Percentiles rank a stretch among this genome's conserved stretches.
Evolutionary conservation across 2,888 invertebrate species (phyloP).

Genomic region (Linnaemya vulpina): DNA sequence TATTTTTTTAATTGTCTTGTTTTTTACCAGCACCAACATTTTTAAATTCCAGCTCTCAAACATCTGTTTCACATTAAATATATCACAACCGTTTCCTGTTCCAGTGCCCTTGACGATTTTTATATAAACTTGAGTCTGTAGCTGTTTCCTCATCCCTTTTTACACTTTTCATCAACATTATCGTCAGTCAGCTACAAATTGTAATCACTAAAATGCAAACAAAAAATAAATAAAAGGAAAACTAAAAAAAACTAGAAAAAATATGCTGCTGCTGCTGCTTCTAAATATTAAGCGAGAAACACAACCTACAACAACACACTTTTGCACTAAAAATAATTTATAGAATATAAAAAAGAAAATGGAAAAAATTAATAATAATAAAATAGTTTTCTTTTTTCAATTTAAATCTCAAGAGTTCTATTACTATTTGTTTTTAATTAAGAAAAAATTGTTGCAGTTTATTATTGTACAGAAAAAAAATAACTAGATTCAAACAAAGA

Average conservation of each 20-base stretch:
- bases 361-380: slow-evolving; percentile 53
- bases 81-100: slow-evolving; percentile 80
- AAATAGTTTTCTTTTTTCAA: slow-evolving; percentile 47
- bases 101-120: slow-evolving; percentile 72
- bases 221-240: slow-evolving; percentile 44
- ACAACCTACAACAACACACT: slow-evolving; percentile 6
- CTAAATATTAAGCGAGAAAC: slow-evolving; percentile 21
- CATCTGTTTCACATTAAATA: slow-evolving; percentile 80
- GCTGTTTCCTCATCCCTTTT: background rate
- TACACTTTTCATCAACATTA: slow-evolving; percentile 6
- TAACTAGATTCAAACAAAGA: slow-evolving; percentile 8
- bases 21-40: slow-evolving; percentile 1
- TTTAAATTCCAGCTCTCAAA: slow-evolving; percentile 50
- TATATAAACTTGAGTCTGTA: slow-evolving; percentile 15
- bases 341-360: slow-evolving; percentile 20
- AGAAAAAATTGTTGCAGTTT: slow-evolving; percentile 33
- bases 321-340: slow-evolving; percentile 16
- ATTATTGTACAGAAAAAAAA: slow-evolving; percentile 22
- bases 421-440: slow-evolving; percentile 62
- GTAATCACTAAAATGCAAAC: slow-evolving; percentile 52
- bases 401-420: slow-evolving; percentile 56
- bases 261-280: background rate
- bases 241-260: slow-evolving; percentile 3
- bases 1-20: slow-evolving; percentile 35
- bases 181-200: slow-evolving; percentile 51